Evolutionary conservation across 2,797 vertebrate species (phyloP).

Genomic region (Falco naumanni): DNA sequence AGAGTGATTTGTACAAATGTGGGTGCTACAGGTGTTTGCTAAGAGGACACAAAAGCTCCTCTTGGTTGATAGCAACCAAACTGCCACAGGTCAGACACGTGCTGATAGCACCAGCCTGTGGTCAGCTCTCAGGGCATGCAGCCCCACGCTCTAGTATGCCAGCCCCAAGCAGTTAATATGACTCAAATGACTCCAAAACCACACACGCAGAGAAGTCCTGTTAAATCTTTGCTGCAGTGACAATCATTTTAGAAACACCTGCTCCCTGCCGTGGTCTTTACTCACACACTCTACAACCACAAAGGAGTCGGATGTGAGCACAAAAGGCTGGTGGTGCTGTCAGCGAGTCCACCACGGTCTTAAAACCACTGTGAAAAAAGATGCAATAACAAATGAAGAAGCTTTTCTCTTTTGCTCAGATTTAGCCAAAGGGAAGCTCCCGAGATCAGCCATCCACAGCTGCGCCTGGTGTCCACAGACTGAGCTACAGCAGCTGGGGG

Average conservation of each 20-base stretch:
- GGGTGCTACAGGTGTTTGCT: neutral
- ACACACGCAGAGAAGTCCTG: rapidly evolving
- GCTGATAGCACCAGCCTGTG: neutral
- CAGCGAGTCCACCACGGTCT: rapidly evolving
- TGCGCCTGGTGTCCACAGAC: neutral
- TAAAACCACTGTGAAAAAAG: neutral
- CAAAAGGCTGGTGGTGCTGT: neutral
- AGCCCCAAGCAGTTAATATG: neutral
- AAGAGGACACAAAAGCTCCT: neutral
- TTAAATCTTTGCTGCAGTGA: neutral
- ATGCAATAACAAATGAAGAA: neutral
- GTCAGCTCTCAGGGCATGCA: neutral
- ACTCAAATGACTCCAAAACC: neutral
- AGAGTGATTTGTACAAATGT: neutral
- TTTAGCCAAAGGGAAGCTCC: neutral
- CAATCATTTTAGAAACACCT: neutral
- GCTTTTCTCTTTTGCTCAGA: neutral
- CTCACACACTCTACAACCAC: neutral
- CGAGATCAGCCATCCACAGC: neutral
- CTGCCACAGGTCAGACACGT: neutral
- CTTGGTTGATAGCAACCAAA: neutral
- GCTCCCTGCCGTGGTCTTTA: rapidly evolving
- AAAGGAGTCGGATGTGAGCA: neutral
- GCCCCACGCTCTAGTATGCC: neutral
- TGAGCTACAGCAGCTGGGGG: neutral